phyloP scores from a whole-genome alignment of 2,888 invertebrate genomes.

The Lasiommata megera region DNA sequence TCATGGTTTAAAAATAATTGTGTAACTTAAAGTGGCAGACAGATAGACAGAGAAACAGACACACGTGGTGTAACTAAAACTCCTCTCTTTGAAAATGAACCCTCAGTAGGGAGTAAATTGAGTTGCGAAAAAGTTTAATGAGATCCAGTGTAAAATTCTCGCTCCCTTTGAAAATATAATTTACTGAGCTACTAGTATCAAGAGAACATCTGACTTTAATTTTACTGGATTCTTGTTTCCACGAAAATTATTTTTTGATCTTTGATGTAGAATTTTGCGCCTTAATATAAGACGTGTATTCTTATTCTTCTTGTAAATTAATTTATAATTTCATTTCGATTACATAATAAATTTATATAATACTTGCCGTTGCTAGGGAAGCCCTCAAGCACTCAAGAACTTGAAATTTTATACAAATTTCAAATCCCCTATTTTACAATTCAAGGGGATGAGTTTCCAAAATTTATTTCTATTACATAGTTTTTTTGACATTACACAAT shows the following conservation, averaged over 20 bases:
- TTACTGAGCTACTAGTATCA: constrained; percentile 1
- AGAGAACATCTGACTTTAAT: constrained; percentile 6
- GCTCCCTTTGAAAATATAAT: constrained; percentile 9
- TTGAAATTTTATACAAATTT: no score
- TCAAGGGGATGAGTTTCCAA: no score
- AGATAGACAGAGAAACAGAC: background rate
- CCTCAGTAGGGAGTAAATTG: constrained; percentile 4
- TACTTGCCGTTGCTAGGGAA: no score
- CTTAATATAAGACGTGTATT: no score
- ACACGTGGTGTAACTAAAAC: background rate
- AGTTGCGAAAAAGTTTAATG: constrained; percentile 11
- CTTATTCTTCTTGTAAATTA: background rate
- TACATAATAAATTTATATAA: no score
- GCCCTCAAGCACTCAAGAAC: no score
- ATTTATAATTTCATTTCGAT: no score
- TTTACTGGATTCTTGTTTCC: constrained; percentile 1
- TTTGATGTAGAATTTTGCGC: background rate
- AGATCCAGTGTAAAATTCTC: constrained; percentile 9
- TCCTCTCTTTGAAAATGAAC: background rate
- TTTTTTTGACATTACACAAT: no score
- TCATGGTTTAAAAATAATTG: no score
- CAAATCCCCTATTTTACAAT: no score
- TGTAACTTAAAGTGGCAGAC: no score
- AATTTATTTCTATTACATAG: no score
- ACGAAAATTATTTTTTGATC: background rate